A percentile compares a stretch with the other conserved stretches of the same genome.
Evolutionary conservation across 1,140 invertebrate genomes (phyloP).

Genomic region (Drosophila serrata): DNA sequence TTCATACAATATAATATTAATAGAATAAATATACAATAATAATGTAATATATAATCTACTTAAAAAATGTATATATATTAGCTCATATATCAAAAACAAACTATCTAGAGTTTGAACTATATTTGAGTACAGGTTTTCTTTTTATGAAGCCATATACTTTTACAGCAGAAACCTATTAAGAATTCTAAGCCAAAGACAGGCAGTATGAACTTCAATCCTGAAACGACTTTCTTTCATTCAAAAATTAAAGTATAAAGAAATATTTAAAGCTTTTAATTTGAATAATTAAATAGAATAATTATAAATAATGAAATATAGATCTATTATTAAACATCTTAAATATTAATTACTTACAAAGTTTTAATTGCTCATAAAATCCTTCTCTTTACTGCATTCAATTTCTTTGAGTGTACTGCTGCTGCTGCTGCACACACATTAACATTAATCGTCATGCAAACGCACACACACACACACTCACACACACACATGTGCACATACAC

Average conservation of each 20-base stretch:
- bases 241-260: neutral
- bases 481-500: conserved; percentile 9
- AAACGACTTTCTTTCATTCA: neutral
- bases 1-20: too few species aligned
- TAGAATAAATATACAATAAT: too few species aligned
- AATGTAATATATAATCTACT: too few species aligned
- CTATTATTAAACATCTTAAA: too few species aligned
- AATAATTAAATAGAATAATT: neutral
- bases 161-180: neutral
- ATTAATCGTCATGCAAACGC: conserved; percentile 48
- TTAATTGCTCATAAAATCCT: neutral
- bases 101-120: neutral
- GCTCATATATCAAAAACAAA: too few species aligned
- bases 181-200: neutral
- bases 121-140: neutral
- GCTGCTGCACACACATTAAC: conserved; percentile 54
- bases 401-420: conserved; percentile 8
- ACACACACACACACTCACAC: conserved; percentile 9
- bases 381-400: neutral
- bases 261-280: neutral
- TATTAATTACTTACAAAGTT: neutral
- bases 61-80: too few species aligned
- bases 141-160: neutral
- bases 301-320: neutral
- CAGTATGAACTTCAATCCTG: too few species aligned